Conservation (phyloP, 1,140 invertebrate species). For the Marisa cornuarietis region DNA sequence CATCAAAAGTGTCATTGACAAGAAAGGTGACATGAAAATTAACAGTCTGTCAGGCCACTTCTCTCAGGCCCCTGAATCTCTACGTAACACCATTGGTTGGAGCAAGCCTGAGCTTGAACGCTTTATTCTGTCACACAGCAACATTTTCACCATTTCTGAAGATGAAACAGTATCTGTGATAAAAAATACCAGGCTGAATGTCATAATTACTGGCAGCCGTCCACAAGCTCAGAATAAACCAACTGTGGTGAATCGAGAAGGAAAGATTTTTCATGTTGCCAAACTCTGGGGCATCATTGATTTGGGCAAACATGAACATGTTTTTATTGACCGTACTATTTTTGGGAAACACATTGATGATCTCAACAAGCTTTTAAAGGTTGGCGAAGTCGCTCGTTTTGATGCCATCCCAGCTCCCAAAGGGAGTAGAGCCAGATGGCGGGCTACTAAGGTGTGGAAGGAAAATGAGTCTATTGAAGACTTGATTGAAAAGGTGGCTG, state of each 20-base stretch:
- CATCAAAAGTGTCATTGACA: slow-evolving; percentile 64
- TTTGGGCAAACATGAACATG: slow-evolving; percentile 67
- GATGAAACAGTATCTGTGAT: slow-evolving; percentile 61
- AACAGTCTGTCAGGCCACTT: slow-evolving; percentile 60
- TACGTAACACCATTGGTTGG: slow-evolving; percentile 64
- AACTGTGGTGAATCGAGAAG: slow-evolving; percentile 57
- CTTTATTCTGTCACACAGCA: slow-evolving; percentile 60
- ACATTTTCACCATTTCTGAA: slow-evolving; percentile 61
- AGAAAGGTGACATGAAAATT: slow-evolving; percentile 63
- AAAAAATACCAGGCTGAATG: slow-evolving; percentile 63
- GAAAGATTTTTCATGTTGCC: slow-evolving; percentile 65
- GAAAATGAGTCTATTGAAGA: slow-evolving; percentile 63
- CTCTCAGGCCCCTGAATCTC: slow-evolving; percentile 61
- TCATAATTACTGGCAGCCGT: slow-evolving; percentile 63
- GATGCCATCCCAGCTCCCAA: slow-evolving; percentile 67
- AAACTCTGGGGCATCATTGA: slow-evolving; percentile 68
- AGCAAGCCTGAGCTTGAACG: slow-evolving; percentile 62
- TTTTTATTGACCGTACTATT: slow-evolving; percentile 67
- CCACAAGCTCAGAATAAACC: slow-evolving; percentile 52
- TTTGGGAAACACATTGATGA: slow-evolving; percentile 64
- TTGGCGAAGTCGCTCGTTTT: slow-evolving; percentile 65
- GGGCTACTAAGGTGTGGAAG: slow-evolving; percentile 65
- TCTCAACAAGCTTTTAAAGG: slow-evolving; percentile 60
- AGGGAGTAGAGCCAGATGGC: slow-evolving; percentile 64
- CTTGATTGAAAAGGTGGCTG: slow-evolving; percentile 57